Base-by-base conservation (phyloP, 2,113 vertebrate species). In the Aplodontia rufa region DNA sequence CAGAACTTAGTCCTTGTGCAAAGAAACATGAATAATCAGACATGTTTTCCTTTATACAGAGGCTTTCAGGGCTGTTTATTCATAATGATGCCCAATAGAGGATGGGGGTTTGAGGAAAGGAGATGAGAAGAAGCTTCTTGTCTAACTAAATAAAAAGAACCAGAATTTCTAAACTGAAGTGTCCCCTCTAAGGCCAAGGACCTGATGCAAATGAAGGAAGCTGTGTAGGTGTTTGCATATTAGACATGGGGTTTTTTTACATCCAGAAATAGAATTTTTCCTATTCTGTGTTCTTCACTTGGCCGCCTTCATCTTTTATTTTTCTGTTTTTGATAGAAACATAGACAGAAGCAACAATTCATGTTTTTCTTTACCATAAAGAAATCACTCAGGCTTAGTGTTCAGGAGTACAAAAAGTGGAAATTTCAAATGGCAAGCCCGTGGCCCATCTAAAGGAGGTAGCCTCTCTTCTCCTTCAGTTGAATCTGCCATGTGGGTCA, bases 241-340 rank as follows among this genome's bases (percentile, higher is more conserved):
- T 86, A 68, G 84, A 66, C 47, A n/a, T 49, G 32, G 40, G 40
- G 45, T 81, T 75, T 90, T 75, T 90, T 87, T 30, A 40, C 11
- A 74, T 89, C 13, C 60, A 42, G 16, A 93, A 85, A 28, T 42
- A 89, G 19, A 22, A 68, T 66, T 84, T 90, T 91, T 45, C 45
- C 20, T 6, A 0, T 42, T 22, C 69, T 76, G 51, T 68, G 45
- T 84, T 62, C 5, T 55, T 64, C 22, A 28, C 12, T 93, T 84
- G 20, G 3, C 40, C 19, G 7, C 20, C 17, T 93, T 94, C 78
- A 69, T 75, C 47, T 94, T 88, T 72, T 20, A 30, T 93, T 90
- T 96, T 89, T 35, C 69, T 6, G 14, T 83, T 95, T 96, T 91
- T 91, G 13, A 24, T 66, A 86, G 49, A 95, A 94, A 71, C 10